Percentiles rank a stretch among this genome's conserved stretches.
Conservation (phyloP, 2,888 invertebrate species). For the Xestia ashworthii region DNA sequence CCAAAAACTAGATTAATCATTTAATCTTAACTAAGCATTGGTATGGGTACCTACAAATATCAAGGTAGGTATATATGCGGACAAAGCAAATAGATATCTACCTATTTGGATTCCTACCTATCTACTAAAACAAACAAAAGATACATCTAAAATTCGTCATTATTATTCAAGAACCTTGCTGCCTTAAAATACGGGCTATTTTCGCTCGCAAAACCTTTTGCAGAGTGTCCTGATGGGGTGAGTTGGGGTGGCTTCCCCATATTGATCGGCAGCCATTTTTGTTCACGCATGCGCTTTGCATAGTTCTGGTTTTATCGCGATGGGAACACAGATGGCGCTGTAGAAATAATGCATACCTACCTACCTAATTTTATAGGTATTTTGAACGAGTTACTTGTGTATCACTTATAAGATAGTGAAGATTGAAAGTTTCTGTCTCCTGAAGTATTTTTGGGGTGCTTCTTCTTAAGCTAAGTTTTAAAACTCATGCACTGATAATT, state of each 20-base stretch:
- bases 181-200: conserved; percentile 65
- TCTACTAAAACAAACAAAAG: conserved; percentile 79
- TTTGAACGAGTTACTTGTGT: background rate
- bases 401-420: background rate
- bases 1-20: background rate
- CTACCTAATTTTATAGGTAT: conserved; percentile 20
- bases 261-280: conserved; percentile 89
- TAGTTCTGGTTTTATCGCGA: conserved; percentile 65
- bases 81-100: conserved; percentile 51
- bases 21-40: background rate
- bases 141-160: conserved; percentile 78
- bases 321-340: conserved; percentile 84
- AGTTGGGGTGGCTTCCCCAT: conserved; percentile 82
- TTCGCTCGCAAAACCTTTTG: conserved; percentile 65
- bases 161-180: conserved; percentile 68
- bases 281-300: conserved; percentile 81
- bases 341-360: conserved; percentile 46
- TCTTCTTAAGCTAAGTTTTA: background rate
- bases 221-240: conserved; percentile 74
- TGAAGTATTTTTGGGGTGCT: background rate
- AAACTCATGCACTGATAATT: background rate
- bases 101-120: conserved; percentile 65
- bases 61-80: conserved; percentile 15
- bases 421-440: background rate
- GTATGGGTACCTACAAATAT: background rate